Evolutionary conservation across 1,140 invertebrate genomes (phyloP).

Genomic region (Leptoteleia sp.): DNA sequence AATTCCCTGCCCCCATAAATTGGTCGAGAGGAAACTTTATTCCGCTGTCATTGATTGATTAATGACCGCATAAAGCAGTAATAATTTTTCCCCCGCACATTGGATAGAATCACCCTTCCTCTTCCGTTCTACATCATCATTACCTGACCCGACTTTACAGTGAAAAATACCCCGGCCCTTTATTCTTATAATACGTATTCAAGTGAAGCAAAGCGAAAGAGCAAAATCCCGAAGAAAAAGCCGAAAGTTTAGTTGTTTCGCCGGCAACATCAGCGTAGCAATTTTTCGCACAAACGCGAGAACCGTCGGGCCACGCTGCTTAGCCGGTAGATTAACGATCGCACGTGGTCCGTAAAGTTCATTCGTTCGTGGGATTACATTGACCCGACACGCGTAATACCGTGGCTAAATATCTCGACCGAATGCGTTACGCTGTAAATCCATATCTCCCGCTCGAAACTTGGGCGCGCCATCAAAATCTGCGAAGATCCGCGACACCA

Average conservation of each 20-base stretch:
- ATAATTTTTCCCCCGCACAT: slow-evolving; percentile 21
- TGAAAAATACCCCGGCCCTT: slow-evolving; percentile 29
- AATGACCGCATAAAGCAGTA: slow-evolving; percentile 10
- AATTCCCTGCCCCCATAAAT: no score
- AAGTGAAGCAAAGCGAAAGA: background rate
- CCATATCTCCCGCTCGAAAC: no score
- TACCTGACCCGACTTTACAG: slow-evolving; percentile 30
- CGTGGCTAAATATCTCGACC: slow-evolving; percentile 62
- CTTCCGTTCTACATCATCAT: slow-evolving; percentile 34
- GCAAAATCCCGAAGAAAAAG: no score
- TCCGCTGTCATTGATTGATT: slow-evolving; percentile 19
- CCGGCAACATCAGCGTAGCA: no score
- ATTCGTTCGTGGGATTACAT: slow-evolving; percentile 66
- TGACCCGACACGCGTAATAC: slow-evolving; percentile 64
- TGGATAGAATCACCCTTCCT: slow-evolving; percentile 11
- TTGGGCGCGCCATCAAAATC: slow-evolving; percentile 16
- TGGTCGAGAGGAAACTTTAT: background rate
- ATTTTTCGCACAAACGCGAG: no score
- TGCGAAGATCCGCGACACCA: slow-evolving; percentile 15
- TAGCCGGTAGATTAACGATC: slow-evolving; percentile 68
- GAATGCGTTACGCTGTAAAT: slow-evolving; percentile 36
- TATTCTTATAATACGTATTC: slow-evolving; percentile 34
- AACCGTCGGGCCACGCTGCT: slow-evolving; percentile 39
- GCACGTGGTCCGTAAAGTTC: slow-evolving; percentile 68
- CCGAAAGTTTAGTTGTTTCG: no score